Evolutionary conservation across 1,140 invertebrate species (phyloP).

Genomic region (Lepidurus arcticus): DNA sequence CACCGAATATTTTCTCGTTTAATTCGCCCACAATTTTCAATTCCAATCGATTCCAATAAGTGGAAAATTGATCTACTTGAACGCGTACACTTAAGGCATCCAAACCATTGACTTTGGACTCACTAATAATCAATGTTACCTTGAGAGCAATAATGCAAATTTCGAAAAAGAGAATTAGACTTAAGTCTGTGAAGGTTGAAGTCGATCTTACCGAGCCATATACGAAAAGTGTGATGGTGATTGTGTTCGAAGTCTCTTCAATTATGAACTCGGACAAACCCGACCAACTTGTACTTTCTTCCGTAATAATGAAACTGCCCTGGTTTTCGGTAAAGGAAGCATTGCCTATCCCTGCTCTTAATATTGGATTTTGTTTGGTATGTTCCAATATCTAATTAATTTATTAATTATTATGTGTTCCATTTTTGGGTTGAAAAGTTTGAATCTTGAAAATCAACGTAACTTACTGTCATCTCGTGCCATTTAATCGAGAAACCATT

Average conservation of each 20-base stretch:
- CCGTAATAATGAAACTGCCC: conserved; percentile 27
- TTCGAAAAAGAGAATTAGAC: neutral
- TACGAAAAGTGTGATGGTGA: neutral
- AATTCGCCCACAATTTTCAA: conserved; percentile 16
- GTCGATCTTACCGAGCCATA: neutral
- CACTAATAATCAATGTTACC: neutral
- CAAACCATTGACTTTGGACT: conserved; percentile 15
- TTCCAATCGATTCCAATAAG: conserved; percentile 25
- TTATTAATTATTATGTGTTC: conserved; percentile 28
- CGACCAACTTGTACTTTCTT: neutral
- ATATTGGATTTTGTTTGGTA: neutral
- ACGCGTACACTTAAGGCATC: neutral
- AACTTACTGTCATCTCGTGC: neutral
- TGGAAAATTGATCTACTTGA: neutral
- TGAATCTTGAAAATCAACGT: neutral
- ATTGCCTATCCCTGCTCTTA: conserved; percentile 23
- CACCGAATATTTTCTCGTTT: conserved; percentile 42
- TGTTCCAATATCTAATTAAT: conserved; percentile 30
- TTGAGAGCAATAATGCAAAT: neutral
- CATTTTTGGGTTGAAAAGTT: neutral
- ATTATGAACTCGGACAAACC: conserved; percentile 2
- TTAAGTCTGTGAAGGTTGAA: neutral
- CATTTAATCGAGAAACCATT: neutral
- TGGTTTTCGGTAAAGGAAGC: conserved; percentile 2
- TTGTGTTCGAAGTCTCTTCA: neutral